Evolutionary conservation across 2,888 invertebrate genomes (phyloP), one percentile per base, ranked within the genome.

Genomic region (Rhimphoctona megacephalus): DNA sequence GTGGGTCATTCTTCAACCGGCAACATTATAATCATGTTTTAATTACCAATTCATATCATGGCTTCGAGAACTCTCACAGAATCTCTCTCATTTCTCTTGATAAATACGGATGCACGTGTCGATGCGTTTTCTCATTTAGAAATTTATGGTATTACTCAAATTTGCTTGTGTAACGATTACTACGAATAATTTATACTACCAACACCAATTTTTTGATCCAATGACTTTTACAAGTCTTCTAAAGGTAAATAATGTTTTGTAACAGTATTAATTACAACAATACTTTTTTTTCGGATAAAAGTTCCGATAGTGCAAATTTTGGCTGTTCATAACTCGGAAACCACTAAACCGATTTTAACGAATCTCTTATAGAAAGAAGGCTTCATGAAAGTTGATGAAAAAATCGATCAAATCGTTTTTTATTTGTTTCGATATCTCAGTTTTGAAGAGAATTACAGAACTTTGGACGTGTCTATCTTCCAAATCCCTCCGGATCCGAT

Each of bases 21-120:
- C 19, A 43, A 69, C 69, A 49, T 82, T 79, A 64, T 80, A 80
- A 82, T 85, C 25, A 46, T 54, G 79, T 43, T 85, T 76, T 79
- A 82, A 85, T 85, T 74, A 76, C 46, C 7, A 69, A 46, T 64
- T 61, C 70, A 25, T 54, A n/a, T 7, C 43, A 33, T 25, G 3
- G 22, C 19, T 61, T 11, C 22, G 22, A 19, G 11, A 36, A 25
- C 22, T 81, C 19, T 70, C 72, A 25, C 30, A 17, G 7, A 61
- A 61, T 61, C 30, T 17, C 17, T 61, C 61, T 61, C 61, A 61
- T 61, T 61, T 61, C 17, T 30, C 36, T n/a, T 72, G n/a, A 49
- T 25, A 25, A 66, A 67, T 67, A 36, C 49, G 30, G 19, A 25
- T 46, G 5, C 30, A 19, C 46, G 8, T 46, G 19, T 61, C 73